These are phyloP conservation scores for Dendroctonus ponderosae DNA, from an alignment of 1,140 invertebrate genomes.

Conservation along the genomic window DNA sequence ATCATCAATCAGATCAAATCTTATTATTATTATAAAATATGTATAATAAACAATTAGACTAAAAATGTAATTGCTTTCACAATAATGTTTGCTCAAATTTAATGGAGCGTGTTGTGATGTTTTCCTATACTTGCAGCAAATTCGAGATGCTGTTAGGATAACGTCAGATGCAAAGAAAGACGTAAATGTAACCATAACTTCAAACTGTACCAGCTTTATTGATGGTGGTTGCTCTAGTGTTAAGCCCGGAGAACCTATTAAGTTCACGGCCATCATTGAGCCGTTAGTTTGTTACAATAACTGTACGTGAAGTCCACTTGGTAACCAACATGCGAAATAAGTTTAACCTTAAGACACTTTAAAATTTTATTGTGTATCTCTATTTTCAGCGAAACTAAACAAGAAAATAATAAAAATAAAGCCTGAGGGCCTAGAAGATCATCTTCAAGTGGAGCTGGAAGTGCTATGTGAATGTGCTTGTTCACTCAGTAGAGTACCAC, in stretches of 20 bases:
- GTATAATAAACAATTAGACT: no score
- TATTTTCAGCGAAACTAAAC: slow-evolving; percentile 13
- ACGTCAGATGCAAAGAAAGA: slow-evolving; percentile 78
- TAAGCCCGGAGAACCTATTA: slow-evolving; percentile 76
- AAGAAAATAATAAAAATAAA: slow-evolving; percentile 62
- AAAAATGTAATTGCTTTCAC: no score
- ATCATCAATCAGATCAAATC: no score
- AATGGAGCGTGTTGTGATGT: background rate
- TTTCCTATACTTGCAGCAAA: slow-evolving; percentile 65
- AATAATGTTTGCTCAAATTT: background rate
- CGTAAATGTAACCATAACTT: slow-evolving; percentile 83
- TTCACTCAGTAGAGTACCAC: slow-evolving; percentile 53
- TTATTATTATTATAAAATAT: no score
- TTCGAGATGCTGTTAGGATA: slow-evolving; percentile 86
- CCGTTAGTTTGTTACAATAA: slow-evolving; percentile 69
- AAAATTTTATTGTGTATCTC: no score
- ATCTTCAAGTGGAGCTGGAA: slow-evolving; percentile 77
- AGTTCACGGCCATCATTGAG: slow-evolving; percentile 72
- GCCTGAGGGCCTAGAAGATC: slow-evolving; percentile 89
- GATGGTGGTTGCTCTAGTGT: slow-evolving; percentile 78
- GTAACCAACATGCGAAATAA: no score
- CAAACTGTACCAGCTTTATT: slow-evolving; percentile 71
- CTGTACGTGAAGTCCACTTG: slow-evolving; percentile 36
- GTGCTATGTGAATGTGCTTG: slow-evolving; percentile 91
- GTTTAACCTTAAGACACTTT: no score